A percentile compares a stretch with the other conserved stretches of the same genome.
These are phyloP conservation scores for Cydia amplana DNA, from an alignment of 1,140 invertebrate species.

Conservation along the genomic window DNA sequence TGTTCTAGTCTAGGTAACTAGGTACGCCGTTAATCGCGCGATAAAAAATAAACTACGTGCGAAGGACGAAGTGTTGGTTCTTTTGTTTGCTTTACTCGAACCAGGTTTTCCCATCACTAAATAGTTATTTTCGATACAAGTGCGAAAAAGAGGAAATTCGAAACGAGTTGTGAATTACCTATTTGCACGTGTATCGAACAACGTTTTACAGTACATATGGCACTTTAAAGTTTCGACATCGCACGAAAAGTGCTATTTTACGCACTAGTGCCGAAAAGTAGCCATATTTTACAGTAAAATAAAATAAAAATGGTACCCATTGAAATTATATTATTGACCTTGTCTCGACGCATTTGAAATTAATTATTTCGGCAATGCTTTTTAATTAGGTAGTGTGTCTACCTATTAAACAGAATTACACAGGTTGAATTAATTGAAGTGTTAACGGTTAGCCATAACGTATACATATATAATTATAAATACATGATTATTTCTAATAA, in stretches of 20 bases:
- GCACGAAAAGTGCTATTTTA: no score
- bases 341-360: not conserved
- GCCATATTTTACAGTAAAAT: no score
- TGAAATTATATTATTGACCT: not conserved
- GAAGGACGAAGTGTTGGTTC: not conserved
- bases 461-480: no score
- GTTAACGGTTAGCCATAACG: not conserved
- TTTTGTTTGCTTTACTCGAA: not conserved
- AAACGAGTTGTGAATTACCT: no score
- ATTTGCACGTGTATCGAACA: no score
- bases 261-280: no score
- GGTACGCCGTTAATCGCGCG: not conserved
- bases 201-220: no score
- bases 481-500: not conserved
- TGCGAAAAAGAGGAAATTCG: no score
- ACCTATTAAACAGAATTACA: not conserved
- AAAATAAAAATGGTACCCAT: no score
- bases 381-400: not conserved
- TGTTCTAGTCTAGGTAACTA: constrained; percentile 34
- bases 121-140: no score
- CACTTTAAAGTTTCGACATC: no score
- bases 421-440: not conserved
- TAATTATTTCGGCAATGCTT: not conserved
- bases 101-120: not conserved
- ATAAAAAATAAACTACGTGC: constrained; percentile 4